A percentile compares a stretch with the other conserved stretches of the same genome.
Evolutionary conservation across 1,140 invertebrate genomes (phyloP).

Genomic region (Triops cancriformis): DNA sequence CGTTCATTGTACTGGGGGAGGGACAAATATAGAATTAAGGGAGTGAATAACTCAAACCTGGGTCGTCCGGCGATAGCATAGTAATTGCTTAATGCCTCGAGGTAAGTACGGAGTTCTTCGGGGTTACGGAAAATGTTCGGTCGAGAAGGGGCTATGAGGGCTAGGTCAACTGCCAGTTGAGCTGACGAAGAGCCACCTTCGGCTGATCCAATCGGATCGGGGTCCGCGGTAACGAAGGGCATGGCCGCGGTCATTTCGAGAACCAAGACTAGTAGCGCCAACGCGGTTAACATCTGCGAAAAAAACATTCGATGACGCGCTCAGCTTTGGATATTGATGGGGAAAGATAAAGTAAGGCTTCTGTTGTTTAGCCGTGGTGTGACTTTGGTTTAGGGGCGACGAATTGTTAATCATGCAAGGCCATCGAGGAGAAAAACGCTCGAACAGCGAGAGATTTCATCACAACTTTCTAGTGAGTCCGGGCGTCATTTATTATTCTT

Average conservation of each 20-base stretch:
- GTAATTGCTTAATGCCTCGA: slow-evolving; percentile 27
- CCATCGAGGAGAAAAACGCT: no score
- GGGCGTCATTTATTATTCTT: no score
- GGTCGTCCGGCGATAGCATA: slow-evolving; percentile 25
- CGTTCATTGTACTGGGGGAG: no score
- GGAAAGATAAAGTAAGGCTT: not conserved
- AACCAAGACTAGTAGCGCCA: not conserved
- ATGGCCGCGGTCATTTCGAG: not conserved
- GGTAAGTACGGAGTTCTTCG: slow-evolving; percentile 24
- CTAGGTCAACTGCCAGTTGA: not conserved
- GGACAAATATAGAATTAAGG: not conserved
- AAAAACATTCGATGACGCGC: not conserved
- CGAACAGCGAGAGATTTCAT: no score
- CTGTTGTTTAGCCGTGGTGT: not conserved
- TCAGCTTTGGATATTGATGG: no score
- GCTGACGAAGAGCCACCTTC: not conserved
- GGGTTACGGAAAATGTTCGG: slow-evolving; percentile 22
- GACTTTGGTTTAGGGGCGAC: no score
- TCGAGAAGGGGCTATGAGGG: not conserved
- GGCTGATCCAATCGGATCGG: not conserved
- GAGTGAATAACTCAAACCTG: not conserved
- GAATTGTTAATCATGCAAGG: no score
- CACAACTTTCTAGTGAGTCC: no score
- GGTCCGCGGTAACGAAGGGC: not conserved
- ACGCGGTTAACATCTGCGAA: not conserved